Base-by-base conservation (phyloP, 2,113 vertebrate species). In the Echinops telfairi region DNA sequence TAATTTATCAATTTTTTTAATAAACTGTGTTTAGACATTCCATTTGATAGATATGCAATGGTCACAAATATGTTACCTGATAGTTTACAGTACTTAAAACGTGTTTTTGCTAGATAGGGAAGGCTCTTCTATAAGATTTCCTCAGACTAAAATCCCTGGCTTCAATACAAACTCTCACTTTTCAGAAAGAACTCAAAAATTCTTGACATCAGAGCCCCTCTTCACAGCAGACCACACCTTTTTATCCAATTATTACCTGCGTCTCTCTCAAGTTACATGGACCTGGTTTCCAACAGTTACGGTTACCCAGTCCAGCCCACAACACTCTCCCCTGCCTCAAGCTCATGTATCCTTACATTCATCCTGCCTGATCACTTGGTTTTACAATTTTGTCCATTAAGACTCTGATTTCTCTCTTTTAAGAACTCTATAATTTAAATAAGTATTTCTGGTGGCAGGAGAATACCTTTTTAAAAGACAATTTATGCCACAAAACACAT, bases 311-410 rank as follows among this genome's bases (percentile, higher is more conserved):
- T n/a, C 62, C 40, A 85, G 15, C 76, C 15, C 38, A 25, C 2
- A 12, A 82, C 64, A 10, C 14, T 2, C 6, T 25, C 20, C 60
- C 47, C 47, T 31, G 20, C 8, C 33, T 75, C 33, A 87, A 12
- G 36, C 31, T 78, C 60, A 29, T 4, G n/a, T 4, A 12, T 75
- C 11, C 58, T 71, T 23, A 75, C 10, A 58, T 71, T 23, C 64
- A 43, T 43, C 31, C 40, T 27, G 31, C 31, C 29, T 57, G 19
- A 64, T 33, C 66, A 81, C 29, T 36, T 17, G 23, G 77, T 80
- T 94, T 95, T 80, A 91, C 3, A 82, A 70, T 73, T 93, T 88
- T 89, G 12, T 33, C 40, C 62, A 78, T 27, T 68, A 91, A 83
- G 27, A 84, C 53, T 75, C 23, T 80, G 57, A 91, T 31, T 86